A percentile compares a stretch with the other conserved stretches of the same genome.
Conservation (phyloP, 1,140 invertebrate species). For the Lordiphosa collinella region DNA sequence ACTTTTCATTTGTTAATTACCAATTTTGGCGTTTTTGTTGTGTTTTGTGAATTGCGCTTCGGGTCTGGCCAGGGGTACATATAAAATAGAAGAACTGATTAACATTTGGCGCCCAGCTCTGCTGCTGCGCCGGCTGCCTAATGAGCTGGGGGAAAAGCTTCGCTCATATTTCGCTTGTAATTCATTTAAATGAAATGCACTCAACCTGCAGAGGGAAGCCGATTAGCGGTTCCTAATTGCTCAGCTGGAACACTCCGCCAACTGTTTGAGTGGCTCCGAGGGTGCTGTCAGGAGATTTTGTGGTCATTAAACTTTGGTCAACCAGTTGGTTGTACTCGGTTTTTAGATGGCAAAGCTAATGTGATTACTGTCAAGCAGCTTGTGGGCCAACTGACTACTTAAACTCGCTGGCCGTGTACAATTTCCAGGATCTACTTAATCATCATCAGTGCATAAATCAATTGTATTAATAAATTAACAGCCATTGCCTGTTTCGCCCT, state of each 20-base stretch:
- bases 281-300: slow-evolving; percentile 41
- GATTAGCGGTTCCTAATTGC: slow-evolving; percentile 64
- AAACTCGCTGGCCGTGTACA: slow-evolving; percentile 13
- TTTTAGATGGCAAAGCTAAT: slow-evolving; percentile 45
- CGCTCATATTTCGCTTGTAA: slow-evolving; percentile 70
- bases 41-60: slow-evolving; percentile 61
- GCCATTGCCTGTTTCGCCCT: slow-evolving; percentile 10
- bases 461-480: slow-evolving; percentile 74
- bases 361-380: slow-evolving; percentile 30
- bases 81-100: slow-evolving; percentile 41
- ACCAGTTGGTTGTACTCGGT: slow-evolving; percentile 29
- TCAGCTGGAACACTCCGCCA: slow-evolving; percentile 33
- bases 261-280: slow-evolving; percentile 23
- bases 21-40: slow-evolving; percentile 55
- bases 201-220: slow-evolving; percentile 47
- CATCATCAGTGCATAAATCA: slow-evolving; percentile 63
- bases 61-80: slow-evolving; percentile 7
- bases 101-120: slow-evolving; percentile 47
- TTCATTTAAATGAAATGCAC: slow-evolving; percentile 75
- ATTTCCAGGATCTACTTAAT: slow-evolving; percentile 32
- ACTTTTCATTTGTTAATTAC: slow-evolving; percentile 39
- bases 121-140: slow-evolving; percentile 28
- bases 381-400: slow-evolving; percentile 3
- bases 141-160: slow-evolving; percentile 28
- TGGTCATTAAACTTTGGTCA: slow-evolving; percentile 55